These are phyloP conservation scores for Choristoneura fumiferana DNA, from an alignment of 1,140 invertebrate genomes.

Conservation along the genomic window DNA sequence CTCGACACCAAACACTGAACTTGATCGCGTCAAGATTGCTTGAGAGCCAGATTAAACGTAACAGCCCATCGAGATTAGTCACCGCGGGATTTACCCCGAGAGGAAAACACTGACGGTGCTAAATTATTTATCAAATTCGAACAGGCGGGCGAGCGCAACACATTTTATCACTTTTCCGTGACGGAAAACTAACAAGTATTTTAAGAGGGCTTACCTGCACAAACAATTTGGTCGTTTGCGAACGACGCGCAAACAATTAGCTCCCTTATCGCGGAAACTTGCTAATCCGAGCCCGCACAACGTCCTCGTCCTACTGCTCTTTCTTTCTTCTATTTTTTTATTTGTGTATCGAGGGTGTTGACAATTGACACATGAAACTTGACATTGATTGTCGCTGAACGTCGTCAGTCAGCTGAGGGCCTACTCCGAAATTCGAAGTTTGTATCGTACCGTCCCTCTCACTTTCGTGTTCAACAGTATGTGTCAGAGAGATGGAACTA, in stretches of 20 bases:
- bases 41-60: background rate
- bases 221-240: constrained; percentile 11
- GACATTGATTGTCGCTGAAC: too few species aligned
- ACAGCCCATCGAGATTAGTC: background rate
- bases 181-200: background rate
- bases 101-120: constrained; percentile 2
- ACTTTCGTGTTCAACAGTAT: too few species aligned
- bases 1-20: background rate
- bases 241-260: constrained; percentile 6
- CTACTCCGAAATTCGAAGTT: too few species aligned
- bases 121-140: background rate
- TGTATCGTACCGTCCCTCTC: too few species aligned
- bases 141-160: background rate
- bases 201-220: background rate
- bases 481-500: too few species aligned
- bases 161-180: too few species aligned
- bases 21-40: background rate
- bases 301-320: too few species aligned
- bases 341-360: background rate
- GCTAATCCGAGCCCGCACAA: too few species aligned
- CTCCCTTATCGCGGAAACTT: background rate
- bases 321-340: background rate
- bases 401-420: too few species aligned
- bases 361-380: too few species aligned
- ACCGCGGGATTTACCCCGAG: constrained; percentile 3